phyloP scores from a whole-genome alignment of 2,888 invertebrate species.

The Nebria brevicollis region DNA sequence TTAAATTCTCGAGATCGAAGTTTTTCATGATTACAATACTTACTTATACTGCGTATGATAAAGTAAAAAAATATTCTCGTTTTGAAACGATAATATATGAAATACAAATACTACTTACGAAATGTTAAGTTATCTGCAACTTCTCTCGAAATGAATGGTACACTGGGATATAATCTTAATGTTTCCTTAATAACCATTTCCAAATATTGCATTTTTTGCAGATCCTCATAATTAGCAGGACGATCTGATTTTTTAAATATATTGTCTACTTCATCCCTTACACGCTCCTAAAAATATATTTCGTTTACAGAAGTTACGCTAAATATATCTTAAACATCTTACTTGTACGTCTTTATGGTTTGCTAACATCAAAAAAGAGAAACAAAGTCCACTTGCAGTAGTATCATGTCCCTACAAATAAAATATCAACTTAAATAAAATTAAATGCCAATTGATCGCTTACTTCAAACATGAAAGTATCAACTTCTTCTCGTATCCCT shows the following conservation, averaged over 20 bases:
- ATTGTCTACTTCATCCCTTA: conserved; percentile 63
- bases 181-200: conserved; percentile 75
- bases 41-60: too few species aligned
- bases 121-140: conserved; percentile 62
- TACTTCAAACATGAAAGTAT: conserved; percentile 46
- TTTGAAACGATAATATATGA: not conserved
- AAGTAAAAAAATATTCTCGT: too few species aligned
- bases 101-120: conserved; percentile 14
- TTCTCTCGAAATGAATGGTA: conserved; percentile 70
- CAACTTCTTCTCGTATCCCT: conserved; percentile 41
- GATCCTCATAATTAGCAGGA: conserved; percentile 66
- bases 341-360: conserved; percentile 61
- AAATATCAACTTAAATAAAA: too few species aligned
- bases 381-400: conserved; percentile 60
- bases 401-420: conserved; percentile 64
- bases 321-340: conserved; percentile 20
- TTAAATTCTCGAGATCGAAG: too few species aligned
- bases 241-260: conserved; percentile 64
- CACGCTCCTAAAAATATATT: conserved; percentile 56
- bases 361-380: conserved; percentile 62
- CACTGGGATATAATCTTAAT: conserved; percentile 73
- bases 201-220: conserved; percentile 71
- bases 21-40: too few species aligned
- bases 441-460: not conserved
- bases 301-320: not conserved